A percentile compares a stretch with the other conserved stretches of the same genome.
Conservation (phyloP, 2,797 vertebrate genomes). For the Tadarida brasiliensis region DNA sequence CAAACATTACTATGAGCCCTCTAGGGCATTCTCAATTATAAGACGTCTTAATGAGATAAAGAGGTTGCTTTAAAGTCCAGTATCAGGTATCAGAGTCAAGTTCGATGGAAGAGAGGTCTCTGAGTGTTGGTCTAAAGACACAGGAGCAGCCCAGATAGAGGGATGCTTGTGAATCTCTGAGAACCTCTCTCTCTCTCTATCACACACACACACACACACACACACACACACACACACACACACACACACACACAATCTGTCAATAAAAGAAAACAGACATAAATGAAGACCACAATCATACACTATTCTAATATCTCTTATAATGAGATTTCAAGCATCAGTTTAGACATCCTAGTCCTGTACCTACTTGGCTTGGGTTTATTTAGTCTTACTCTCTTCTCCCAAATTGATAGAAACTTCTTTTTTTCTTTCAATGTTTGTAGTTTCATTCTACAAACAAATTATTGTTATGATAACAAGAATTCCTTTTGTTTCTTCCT, state of each 20-base stretch:
- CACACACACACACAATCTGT: neutral
- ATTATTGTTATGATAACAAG: neutral
- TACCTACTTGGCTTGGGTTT: neutral
- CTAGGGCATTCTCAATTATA: neutral
- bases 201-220: neutral
- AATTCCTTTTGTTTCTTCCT: neutral
- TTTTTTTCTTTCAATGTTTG: constrained; percentile 28
- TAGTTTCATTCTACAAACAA: constrained; percentile 16
- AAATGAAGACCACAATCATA: neutral
- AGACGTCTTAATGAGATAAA: constrained; percentile 12
- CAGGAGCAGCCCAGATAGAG: neutral
- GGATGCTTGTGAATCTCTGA: neutral
- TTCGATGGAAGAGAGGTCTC: neutral
- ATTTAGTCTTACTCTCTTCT: neutral
- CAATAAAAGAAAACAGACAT: neutral
- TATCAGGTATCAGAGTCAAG: neutral
- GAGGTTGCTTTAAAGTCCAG: neutral
- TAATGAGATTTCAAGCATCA: neutral
- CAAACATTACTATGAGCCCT: neutral
- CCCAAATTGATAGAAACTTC: neutral
- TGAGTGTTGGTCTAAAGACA: neutral
- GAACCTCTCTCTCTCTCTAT: neutral
- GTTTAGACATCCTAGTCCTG: neutral
- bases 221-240: neutral
- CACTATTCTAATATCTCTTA: neutral